Conservation (phyloP, 1,140 invertebrate genomes). For the Tenebrio molitor region DNA sequence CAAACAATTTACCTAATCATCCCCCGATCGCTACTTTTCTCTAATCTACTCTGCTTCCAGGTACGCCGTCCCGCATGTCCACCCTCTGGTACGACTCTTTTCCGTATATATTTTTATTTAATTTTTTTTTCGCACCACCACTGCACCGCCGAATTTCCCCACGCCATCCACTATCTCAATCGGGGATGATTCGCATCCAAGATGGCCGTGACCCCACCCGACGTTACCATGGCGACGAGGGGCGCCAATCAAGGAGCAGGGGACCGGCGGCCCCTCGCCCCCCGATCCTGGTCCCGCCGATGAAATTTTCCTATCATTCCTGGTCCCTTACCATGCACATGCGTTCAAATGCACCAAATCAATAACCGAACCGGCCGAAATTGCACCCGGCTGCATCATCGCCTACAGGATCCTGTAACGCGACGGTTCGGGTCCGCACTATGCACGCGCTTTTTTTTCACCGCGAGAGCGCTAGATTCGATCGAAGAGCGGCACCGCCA, state of each 20-base stretch:
- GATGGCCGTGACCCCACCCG: conserved; percentile 63
- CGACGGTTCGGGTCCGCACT: neutral
- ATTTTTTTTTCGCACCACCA: neutral
- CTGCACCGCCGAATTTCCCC: neutral
- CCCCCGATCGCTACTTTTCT: no score
- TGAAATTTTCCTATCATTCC: conserved; percentile 44
- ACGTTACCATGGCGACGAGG: conserved; percentile 62
- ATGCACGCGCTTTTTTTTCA: neutral
- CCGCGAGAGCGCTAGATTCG: no score
- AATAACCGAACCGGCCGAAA: conserved; percentile 51
- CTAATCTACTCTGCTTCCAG: neutral
- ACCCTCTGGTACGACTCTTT: neutral
- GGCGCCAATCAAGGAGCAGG: conserved; percentile 57
- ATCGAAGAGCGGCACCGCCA: neutral
- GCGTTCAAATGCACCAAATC: conserved; percentile 60
- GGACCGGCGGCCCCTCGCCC: conserved; percentile 19
- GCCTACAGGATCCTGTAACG: conserved; percentile 5
- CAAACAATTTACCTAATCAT: conserved; percentile 15
- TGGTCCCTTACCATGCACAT: conserved; percentile 56
- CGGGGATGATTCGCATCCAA: conserved; percentile 57
- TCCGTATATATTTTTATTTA: no score
- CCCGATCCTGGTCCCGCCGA: conserved; percentile 16
- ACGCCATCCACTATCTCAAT: conserved; percentile 37
- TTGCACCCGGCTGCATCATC: conserved; percentile 6
- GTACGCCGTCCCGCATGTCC: neutral